Conservation (phyloP, 2,888 invertebrate genomes). For the Mechanitis mazaeus region DNA sequence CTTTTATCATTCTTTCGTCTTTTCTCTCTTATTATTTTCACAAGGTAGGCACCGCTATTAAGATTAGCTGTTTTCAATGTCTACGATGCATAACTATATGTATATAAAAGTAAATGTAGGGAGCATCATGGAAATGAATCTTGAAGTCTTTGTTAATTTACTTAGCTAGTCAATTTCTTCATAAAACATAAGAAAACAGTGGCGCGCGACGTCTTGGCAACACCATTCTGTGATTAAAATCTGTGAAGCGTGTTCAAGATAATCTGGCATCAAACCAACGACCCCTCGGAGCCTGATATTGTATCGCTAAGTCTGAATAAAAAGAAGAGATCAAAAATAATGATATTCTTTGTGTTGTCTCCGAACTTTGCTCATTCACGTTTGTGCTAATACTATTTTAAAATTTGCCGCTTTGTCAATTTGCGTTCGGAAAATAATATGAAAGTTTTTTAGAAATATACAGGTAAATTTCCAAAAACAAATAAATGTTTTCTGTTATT, state of each 20-base stretch:
- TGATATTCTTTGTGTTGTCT: constrained; percentile 30
- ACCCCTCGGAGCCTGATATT: constrained; percentile 29
- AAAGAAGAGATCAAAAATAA: constrained; percentile 34
- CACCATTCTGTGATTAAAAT: constrained; percentile 60
- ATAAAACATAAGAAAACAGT: constrained; percentile 22
- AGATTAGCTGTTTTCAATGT: too few relatives aligned
- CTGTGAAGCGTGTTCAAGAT: constrained; percentile 55
- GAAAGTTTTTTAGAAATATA: too few relatives aligned
- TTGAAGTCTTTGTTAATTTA: constrained; percentile 3
- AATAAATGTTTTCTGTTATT: too few relatives aligned
- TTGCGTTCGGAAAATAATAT: not conserved
- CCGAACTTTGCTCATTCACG: constrained; percentile 16
- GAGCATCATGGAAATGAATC: not conserved
- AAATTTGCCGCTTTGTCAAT: constrained; percentile 11
- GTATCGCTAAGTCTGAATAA: constrained; percentile 34
- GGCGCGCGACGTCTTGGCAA: constrained; percentile 52
- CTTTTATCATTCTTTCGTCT: too few relatives aligned
- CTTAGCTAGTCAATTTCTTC: constrained; percentile 1
- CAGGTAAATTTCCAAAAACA: too few relatives aligned
- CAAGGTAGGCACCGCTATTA: too few relatives aligned
- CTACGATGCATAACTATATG: too few relatives aligned
- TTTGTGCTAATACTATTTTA: constrained; percentile 25
- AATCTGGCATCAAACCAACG: constrained; percentile 64
- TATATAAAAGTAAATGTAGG: not conserved
- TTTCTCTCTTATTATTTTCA: too few relatives aligned